phyloP scores from a whole-genome alignment of 30 jellyfish, hydroid and myxozoan species.

The Pseudorhiza aurosa region DNA sequence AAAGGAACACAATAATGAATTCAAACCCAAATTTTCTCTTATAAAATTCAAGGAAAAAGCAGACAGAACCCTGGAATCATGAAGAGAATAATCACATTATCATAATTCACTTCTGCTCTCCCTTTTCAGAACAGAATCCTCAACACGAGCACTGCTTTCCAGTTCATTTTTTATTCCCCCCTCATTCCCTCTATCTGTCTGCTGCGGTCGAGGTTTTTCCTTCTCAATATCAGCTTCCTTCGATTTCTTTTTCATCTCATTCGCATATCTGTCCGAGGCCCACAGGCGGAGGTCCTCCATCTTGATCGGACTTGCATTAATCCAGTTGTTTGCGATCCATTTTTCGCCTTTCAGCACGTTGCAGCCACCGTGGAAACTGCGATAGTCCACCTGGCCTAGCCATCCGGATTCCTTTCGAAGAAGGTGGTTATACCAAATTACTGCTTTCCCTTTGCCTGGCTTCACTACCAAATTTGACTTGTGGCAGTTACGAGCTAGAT shows the following conservation, averaged over 20 bases:
- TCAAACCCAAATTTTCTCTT: too few relatives aligned
- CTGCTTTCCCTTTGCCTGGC: conserved; percentile 81
- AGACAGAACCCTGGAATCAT: too few relatives aligned
- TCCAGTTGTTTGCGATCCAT: conserved; percentile 88
- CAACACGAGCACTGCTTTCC: too few relatives aligned
- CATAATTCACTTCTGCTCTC: too few relatives aligned
- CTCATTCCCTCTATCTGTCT: too few relatives aligned
- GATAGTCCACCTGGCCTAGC: conserved; percentile 74
- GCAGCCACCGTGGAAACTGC: conserved; percentile 81
- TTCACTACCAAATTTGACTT: conserved; percentile 53
- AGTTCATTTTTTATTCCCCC: too few relatives aligned
- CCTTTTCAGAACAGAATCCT: too few relatives aligned
- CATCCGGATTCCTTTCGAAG: conserved; percentile 56
- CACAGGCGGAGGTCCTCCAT: conserved; percentile 35
- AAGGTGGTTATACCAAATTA: conserved; percentile 72
- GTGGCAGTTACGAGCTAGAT: conserved; percentile 66
- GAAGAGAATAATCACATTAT: too few relatives aligned
- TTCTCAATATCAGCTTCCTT: too few relatives aligned
- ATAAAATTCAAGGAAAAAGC: too few relatives aligned
- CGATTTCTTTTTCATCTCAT: background rate
- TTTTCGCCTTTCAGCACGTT: conserved; percentile 64
- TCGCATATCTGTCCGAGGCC: conserved; percentile 31
- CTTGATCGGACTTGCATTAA: conserved; percentile 55
- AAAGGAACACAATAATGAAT: too few relatives aligned
- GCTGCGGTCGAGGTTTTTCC: too few relatives aligned